phyloP scores from a whole-genome alignment of 2,113 vertebrate genomes.

The Labrus mixtus region DNA sequence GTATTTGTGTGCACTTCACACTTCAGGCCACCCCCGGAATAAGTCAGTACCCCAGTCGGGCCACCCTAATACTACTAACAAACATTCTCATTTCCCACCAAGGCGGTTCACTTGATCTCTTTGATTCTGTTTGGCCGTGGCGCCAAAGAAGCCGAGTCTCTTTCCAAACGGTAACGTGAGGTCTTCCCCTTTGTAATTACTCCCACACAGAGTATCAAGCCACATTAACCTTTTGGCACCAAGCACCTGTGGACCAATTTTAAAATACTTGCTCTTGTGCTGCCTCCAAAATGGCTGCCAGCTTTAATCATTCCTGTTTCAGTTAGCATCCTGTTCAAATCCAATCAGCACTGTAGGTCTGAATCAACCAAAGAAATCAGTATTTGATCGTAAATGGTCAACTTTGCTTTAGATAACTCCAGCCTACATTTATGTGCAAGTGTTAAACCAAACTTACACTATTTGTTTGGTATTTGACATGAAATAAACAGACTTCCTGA shows the following conservation, averaged over 20 bases:
- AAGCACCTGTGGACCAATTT: slow-evolving; percentile 49
- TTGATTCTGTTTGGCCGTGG: slow-evolving; percentile 8
- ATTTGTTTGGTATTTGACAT: too few species aligned
- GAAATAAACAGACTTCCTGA: too few species aligned
- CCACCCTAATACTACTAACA: not conserved
- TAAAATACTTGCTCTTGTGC: slow-evolving; percentile 53
- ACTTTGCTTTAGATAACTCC: too few species aligned
- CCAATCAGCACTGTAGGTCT: not conserved
- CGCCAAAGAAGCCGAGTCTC: not conserved
- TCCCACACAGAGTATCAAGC: slow-evolving; percentile 40
- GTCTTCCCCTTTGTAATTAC: slow-evolving; percentile 59
- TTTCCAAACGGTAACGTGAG: slow-evolving; percentile 41
- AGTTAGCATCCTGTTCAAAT: slow-evolving; percentile 26
- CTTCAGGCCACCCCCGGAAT: too few species aligned
- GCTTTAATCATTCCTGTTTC: slow-evolving; percentile 32
- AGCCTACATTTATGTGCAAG: too few species aligned
- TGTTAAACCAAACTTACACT: too few species aligned
- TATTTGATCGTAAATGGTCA: slow-evolving; percentile 3
- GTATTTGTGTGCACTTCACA: too few species aligned
- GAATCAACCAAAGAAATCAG: not conserved
- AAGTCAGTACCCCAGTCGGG: too few species aligned
- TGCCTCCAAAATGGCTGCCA: slow-evolving; percentile 37
- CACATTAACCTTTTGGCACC: slow-evolving; percentile 75
- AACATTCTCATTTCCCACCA: not conserved
- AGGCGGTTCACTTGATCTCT: not conserved